These are phyloP conservation scores for Leptinotarsa lineolata DNA, from an alignment of 1,140 invertebrate genomes.

Conservation along the genomic window DNA sequence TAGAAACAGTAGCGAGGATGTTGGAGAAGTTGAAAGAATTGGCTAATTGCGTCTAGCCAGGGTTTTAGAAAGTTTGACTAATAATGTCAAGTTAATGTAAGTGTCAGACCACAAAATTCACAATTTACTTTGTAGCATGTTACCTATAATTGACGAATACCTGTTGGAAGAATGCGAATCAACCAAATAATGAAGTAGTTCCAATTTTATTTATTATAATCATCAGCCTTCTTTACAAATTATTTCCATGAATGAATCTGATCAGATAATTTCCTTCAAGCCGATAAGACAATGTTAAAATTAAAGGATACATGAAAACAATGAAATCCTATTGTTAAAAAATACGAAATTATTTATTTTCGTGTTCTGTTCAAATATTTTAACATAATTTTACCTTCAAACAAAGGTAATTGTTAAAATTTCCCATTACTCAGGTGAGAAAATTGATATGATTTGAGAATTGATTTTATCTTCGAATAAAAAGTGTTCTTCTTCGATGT, in stretches of 20 bases:
- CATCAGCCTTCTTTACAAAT: background rate
- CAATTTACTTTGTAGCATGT: background rate
- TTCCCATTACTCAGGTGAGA: too few species aligned
- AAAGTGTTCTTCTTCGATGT: background rate
- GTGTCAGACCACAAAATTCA: background rate
- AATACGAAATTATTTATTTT: background rate
- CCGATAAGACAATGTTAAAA: too few species aligned
- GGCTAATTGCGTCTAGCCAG: background rate
- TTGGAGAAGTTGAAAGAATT: background rate
- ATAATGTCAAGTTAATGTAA: background rate
- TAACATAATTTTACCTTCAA: background rate
- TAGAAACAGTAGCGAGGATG: background rate
- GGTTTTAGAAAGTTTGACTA: background rate
- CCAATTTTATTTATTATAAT: background rate
- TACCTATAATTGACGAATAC: background rate
- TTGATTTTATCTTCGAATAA: background rate
- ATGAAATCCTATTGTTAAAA: too few species aligned
- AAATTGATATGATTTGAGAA: background rate
- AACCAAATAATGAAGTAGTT: background rate
- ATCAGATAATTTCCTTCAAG: too few species aligned
- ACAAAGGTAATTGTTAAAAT: too few species aligned
- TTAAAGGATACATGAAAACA: too few species aligned
- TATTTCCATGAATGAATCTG: too few species aligned
- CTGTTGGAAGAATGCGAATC: background rate
- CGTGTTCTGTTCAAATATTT: background rate